Percentiles rank a stretch among this genome's conserved stretches.
Evolutionary conservation across 2,888 invertebrate species (phyloP).

Genomic region (Agrochola litura): DNA sequence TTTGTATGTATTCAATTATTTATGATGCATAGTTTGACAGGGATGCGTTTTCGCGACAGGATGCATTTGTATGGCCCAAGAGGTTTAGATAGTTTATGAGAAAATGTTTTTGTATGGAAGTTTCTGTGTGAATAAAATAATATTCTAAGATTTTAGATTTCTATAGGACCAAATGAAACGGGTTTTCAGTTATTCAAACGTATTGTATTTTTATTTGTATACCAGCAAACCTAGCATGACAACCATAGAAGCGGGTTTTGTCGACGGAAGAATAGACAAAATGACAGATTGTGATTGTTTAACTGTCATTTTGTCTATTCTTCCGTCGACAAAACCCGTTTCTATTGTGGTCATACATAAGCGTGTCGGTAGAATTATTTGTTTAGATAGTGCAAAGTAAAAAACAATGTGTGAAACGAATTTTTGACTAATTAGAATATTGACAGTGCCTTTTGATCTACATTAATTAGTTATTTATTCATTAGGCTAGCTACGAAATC

Average conservation of each 20-base stretch:
- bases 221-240: neutral
- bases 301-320: too few species aligned
- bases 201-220: neutral
- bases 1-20: slow-evolving; percentile 40
- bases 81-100: slow-evolving; percentile 13
- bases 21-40: slow-evolving; percentile 30
- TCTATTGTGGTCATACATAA: too few species aligned
- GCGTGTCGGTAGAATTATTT: neutral
- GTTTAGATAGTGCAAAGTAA: neutral
- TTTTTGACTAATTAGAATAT: neutral
- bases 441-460: too few species aligned
- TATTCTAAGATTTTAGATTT: neutral
- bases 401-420: neutral
- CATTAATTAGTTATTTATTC: neutral
- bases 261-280: too few species aligned
- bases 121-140: neutral
- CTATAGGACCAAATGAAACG: neutral
- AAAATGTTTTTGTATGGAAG: neutral
- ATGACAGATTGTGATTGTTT: too few species aligned
- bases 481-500: neutral
- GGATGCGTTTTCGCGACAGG: slow-evolving; percentile 15
- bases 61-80: slow-evolving; percentile 10
- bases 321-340: too few species aligned
- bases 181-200: neutral
- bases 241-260: too few species aligned